Conservation (phyloP, 2,888 invertebrate species). For the Chymomyza procnemis region DNA sequence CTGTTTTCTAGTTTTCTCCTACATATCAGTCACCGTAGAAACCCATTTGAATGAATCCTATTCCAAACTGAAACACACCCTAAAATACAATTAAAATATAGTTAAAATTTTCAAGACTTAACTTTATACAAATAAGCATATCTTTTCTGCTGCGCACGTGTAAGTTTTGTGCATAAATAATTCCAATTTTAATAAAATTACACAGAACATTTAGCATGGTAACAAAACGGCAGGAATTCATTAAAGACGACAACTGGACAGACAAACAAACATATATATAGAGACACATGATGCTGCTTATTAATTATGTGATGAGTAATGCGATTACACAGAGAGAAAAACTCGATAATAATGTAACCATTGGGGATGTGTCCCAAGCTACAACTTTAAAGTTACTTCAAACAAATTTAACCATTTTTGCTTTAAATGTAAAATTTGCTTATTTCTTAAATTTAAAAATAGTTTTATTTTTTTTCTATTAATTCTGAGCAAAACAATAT, state of each 20-base stretch:
- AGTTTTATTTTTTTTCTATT: too few relatives aligned
- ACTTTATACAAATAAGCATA: not conserved
- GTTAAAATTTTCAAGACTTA: too few relatives aligned
- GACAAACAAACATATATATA: not conserved
- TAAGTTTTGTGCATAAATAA: not conserved
- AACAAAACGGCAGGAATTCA: not conserved
- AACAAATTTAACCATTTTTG: too few relatives aligned
- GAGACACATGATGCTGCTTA: not conserved
- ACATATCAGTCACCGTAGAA: too few relatives aligned
- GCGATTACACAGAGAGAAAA: not conserved
- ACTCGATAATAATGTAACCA: too few relatives aligned
- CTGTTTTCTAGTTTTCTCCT: too few relatives aligned
- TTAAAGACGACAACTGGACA: not conserved
- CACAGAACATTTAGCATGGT: not conserved
- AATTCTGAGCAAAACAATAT: too few relatives aligned
- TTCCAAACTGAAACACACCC: not conserved
- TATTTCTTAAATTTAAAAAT: too few relatives aligned
- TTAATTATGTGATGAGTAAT: slow-evolving; percentile 12
- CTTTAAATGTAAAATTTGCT: too few relatives aligned
- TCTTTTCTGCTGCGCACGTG: not conserved
- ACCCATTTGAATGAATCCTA: too few relatives aligned
- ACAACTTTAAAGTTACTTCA: too few relatives aligned
- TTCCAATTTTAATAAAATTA: not conserved
- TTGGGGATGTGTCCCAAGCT: too few relatives aligned
- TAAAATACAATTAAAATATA: not conserved